Conservation (phyloP, 1,140 invertebrate genomes). For the Zaprionus kolodkinae region DNA sequence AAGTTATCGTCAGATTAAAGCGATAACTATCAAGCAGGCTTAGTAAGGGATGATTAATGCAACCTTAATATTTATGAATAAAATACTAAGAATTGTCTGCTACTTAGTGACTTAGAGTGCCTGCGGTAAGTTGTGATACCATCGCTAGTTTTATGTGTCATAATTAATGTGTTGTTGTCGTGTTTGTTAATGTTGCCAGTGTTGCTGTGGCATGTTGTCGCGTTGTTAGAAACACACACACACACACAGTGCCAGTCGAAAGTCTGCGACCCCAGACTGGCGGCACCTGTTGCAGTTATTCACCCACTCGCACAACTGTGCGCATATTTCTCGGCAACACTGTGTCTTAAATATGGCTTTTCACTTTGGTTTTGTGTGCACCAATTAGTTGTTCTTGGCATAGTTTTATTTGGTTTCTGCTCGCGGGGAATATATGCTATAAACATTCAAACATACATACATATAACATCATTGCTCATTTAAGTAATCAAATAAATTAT, state of each 20-base stretch:
- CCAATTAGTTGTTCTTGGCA: conserved; percentile 80
- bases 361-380: conserved; percentile 37
- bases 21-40: background rate
- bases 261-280: conserved; percentile 8
- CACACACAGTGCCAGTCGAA: conserved; percentile 39
- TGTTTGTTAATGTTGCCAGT: conserved; percentile 45
- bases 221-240: conserved; percentile 14
- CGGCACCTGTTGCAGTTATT: conserved; percentile 54
- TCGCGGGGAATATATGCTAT: conserved; percentile 25
- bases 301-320: conserved; percentile 19
- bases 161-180: conserved; percentile 62
- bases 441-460: background rate
- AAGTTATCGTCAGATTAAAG: background rate
- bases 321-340: conserved; percentile 35
- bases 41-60: background rate
- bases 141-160: conserved; percentile 38
- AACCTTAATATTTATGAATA: background rate
- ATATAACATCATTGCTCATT: conserved; percentile 63
- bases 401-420: conserved; percentile 66
- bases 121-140: conserved; percentile 8
- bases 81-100: background rate
- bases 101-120: background rate
- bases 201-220: conserved; percentile 44
- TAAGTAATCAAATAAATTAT: conserved; percentile 81
- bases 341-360: conserved; percentile 53